Conservation (phyloP, 2,797 vertebrate genomes). For the Saxicola maurus region DNA sequence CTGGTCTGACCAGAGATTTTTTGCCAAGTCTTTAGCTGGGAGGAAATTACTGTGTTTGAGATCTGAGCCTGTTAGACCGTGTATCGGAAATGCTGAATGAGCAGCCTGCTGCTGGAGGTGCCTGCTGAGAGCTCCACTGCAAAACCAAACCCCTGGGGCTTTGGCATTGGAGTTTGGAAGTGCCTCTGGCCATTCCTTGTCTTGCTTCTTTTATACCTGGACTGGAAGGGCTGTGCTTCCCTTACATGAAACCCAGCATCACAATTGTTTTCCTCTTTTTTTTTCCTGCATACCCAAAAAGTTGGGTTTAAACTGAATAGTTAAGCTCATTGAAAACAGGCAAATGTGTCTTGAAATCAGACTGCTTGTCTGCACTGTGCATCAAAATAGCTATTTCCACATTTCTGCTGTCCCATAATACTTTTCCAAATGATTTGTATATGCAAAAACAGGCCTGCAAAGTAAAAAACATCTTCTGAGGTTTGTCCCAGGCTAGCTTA, state of each 20-base stretch:
- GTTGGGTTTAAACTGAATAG: background rate
- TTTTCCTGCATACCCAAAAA: background rate
- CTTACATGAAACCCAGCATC: background rate
- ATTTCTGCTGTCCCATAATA: background rate
- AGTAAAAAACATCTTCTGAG: background rate
- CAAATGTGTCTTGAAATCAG: background rate
- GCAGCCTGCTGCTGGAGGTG: background rate
- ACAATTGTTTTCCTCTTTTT: background rate
- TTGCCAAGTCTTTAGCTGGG: background rate
- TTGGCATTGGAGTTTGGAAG: background rate
- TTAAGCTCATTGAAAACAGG: background rate
- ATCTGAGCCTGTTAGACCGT: background rate
- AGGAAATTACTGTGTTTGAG: background rate
- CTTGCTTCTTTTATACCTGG: background rate
- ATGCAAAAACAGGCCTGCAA: background rate
- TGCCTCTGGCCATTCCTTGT: background rate
- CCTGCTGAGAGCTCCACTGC: background rate
- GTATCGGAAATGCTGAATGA: background rate
- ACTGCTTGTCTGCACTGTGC: background rate
- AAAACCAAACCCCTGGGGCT: background rate
- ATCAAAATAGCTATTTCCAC: background rate
- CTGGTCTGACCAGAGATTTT: background rate
- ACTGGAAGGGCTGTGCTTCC: background rate
- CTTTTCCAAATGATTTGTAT: background rate
- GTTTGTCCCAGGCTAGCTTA: background rate